Percentiles rank a stretch among this genome's conserved stretches.
Evolutionary conservation across 2,797 vertebrate genomes (phyloP).

Genomic region (Notamacropus eugenii): DNA sequence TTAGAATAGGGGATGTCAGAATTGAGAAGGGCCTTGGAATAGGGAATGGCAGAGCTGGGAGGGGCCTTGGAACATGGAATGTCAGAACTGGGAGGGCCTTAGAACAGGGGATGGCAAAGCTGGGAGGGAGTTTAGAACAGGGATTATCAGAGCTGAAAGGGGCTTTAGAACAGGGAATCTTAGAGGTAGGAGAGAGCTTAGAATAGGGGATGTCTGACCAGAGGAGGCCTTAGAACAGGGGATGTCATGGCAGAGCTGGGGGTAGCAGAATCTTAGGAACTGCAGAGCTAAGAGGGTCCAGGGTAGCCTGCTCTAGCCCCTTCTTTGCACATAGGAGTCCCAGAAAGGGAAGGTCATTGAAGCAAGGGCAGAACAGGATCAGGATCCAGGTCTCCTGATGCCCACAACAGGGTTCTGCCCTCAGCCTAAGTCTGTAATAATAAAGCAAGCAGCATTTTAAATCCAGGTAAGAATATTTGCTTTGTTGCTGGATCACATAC

Average conservation of each 20-base stretch:
- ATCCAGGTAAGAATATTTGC: too few relatives aligned
- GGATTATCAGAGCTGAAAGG: too few relatives aligned
- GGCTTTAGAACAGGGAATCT: neutral
- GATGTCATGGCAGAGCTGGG: neutral
- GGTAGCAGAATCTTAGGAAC: neutral
- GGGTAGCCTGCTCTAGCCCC: neutral
- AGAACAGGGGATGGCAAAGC: neutral
- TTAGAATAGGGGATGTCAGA: rapidly evolving
- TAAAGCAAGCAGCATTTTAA: neutral
- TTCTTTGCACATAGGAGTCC: neutral
- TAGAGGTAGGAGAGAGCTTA: neutral
- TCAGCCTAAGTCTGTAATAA: neutral
- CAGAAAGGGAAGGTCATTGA: neutral
- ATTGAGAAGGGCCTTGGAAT: neutral
- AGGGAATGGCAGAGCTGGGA: too few relatives aligned
- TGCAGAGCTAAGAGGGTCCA: neutral
- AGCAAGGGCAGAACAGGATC: neutral
- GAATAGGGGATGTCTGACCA: too few relatives aligned
- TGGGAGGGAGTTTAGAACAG: neutral
- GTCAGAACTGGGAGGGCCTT: neutral
- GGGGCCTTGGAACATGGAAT: too few relatives aligned
- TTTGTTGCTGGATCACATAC: too few relatives aligned
- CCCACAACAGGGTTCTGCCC: neutral
- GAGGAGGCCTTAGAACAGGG: neutral
- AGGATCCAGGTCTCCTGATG: neutral